phyloP scores from a whole-genome alignment of 2,888 invertebrate species.

The Drosophila borealis region DNA sequence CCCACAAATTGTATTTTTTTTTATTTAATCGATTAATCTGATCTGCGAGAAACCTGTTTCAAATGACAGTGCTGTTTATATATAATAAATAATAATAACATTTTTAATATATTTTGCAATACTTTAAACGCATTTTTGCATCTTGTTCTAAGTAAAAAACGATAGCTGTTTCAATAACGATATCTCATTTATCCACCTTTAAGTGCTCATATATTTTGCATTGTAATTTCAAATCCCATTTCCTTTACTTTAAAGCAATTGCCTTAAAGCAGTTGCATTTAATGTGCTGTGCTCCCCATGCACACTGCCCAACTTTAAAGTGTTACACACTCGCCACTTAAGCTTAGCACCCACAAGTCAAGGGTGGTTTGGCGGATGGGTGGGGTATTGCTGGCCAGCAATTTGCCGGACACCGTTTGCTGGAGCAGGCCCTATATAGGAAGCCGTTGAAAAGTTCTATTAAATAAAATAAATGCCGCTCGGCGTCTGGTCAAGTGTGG shows the following conservation, averaged over 20 bases:
- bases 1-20: too few species aligned
- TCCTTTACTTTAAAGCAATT: slow-evolving; percentile 34
- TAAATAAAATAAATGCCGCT: slow-evolving; percentile 68
- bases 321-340: slow-evolving; percentile 48
- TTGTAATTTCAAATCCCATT: slow-evolving; percentile 9
- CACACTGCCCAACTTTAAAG: slow-evolving; percentile 39
- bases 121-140: too few species aligned
- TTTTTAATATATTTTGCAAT: too few species aligned
- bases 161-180: too few species aligned
- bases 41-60: too few species aligned
- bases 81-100: too few species aligned
- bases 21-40: too few species aligned
- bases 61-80: too few species aligned
- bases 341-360: slow-evolving; percentile 44
- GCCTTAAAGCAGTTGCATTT: slow-evolving; percentile 42
- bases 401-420: slow-evolving; percentile 19
- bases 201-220: too few species aligned
- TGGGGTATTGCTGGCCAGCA: too few species aligned
- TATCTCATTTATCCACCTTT: too few species aligned
- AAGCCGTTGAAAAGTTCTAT: slow-evolving; percentile 75
- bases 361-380: background rate
- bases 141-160: too few species aligned
- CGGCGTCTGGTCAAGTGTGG: slow-evolving; percentile 59
- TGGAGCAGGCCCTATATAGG: slow-evolving; percentile 17
- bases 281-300: slow-evolving; percentile 3